Base-by-base conservation (phyloP, 2,797 vertebrate genomes). In the Setipinna tenuifilis region DNA sequence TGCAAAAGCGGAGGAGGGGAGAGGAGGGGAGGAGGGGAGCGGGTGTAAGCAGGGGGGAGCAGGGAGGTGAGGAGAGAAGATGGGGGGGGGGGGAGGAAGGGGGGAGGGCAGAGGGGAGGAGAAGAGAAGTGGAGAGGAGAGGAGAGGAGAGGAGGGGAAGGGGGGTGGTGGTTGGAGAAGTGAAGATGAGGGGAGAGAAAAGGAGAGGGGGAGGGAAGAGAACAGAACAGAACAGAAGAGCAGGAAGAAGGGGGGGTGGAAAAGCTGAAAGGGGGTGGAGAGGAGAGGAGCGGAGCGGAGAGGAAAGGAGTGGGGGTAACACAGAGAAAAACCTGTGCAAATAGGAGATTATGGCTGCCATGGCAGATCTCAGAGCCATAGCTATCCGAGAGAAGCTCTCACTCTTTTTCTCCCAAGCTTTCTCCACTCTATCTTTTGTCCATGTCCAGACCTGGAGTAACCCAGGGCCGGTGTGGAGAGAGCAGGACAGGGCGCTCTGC, bases 281-380 rank as follows among this genome's bases (percentile, higher is more conserved):
- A 62, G 21, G 62, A 65, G 62, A 11, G 62, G 62, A 65, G 61
- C 10, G 19, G 57, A 28, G 44, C 9, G 17, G 16, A 19, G 44
- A 41, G 48, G 59, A 23, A 23, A 41, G 12, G 31, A 1, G 54
- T 17, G 41, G 28, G 44, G 50, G 19, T 61, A 25, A 28, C 58
- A 81, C 41, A 81, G 44, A 91, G 2, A 41, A 91, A 2, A 19
- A 78, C 31, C 31, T 44, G 68, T 21, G 41, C 31, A 41, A 21
- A 31, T 25, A 44, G 71, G 17, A 71, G 65, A 71, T 71, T 31
- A 35, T 16, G 65, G 65, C 65, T 71, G 6, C n/a, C 31, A 28
- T 71, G 28, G 12, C 12, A 16, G 12, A 31, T 25, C 65, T 71
- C 65, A 71, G 25, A 35, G 65, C 65, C 2, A 35, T 16, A 71